These are phyloP conservation scores for Magallana angulata DNA, from an alignment of 1,140 invertebrate genomes.

Conservation along the genomic window DNA sequence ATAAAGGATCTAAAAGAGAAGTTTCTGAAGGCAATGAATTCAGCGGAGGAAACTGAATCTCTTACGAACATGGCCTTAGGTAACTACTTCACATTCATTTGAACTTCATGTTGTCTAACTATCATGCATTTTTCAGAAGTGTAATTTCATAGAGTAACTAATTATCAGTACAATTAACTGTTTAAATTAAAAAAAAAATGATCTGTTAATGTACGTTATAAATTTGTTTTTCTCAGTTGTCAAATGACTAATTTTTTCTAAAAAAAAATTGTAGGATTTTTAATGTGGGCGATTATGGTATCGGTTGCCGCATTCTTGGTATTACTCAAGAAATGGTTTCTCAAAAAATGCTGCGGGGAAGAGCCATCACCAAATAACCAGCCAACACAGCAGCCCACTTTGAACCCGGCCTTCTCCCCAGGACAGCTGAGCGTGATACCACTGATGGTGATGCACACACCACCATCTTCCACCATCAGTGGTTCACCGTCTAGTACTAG, in stretches of 20 bases:
- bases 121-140: neutral
- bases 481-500: too few species aligned
- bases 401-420: neutral
- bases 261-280: neutral
- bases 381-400: neutral
- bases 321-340: neutral
- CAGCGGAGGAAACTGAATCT: neutral
- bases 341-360: neutral
- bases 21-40: neutral
- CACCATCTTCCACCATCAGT: neutral
- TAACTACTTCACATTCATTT: constrained; percentile 5
- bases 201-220: neutral
- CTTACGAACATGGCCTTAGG: constrained; percentile 2
- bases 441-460: neutral
- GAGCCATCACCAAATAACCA: neutral
- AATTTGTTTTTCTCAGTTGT: neutral
- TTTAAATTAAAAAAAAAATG: neutral
- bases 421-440: neutral
- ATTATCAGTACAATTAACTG: neutral
- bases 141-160: neutral
- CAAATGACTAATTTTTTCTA: neutral
- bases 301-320: neutral
- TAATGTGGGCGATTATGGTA: neutral
- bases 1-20: constrained; percentile 4
- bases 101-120: constrained; percentile 2